Conservation (phyloP, 1,140 invertebrate species). For the Hyphantria cunea region DNA sequence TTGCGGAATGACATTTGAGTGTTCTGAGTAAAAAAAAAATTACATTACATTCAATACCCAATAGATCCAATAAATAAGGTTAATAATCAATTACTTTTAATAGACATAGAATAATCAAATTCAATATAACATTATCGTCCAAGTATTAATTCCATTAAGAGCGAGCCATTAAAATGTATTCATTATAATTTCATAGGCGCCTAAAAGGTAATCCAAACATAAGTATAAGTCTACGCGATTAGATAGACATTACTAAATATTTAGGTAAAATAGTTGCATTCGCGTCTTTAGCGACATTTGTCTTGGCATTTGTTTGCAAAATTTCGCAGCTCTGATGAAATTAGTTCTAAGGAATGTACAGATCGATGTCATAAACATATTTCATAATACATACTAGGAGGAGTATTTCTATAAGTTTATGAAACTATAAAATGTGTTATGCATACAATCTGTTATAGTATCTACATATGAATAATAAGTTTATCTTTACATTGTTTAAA, state of each 20-base stretch:
- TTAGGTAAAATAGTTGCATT: constrained; percentile 16
- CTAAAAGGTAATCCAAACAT: constrained; percentile 18
- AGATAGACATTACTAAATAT: constrained; percentile 15
- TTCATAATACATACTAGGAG: too few relatives aligned
- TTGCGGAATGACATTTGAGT: too few relatives aligned
- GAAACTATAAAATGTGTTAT: background rate
- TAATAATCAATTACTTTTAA: background rate
- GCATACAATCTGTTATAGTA: too few relatives aligned
- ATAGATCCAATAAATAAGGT: background rate
- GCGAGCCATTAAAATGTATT: constrained; percentile 9
- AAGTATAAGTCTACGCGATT: constrained; percentile 6
- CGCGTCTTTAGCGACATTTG: constrained; percentile 12
- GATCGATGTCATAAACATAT: too few relatives aligned
- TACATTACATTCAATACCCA: background rate
- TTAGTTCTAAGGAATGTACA: too few relatives aligned
- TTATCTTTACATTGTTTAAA: too few relatives aligned
- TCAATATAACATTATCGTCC: constrained; percentile 7
- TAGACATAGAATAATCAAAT: constrained; percentile 7
- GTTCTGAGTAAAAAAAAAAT: too few relatives aligned
- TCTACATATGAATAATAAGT: too few relatives aligned
- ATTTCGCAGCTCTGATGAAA: too few relatives aligned
- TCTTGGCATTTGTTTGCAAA: background rate
- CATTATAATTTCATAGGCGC: constrained; percentile 6
- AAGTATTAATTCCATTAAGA: constrained; percentile 21
- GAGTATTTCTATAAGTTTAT: background rate